A percentile compares a stretch with the other conserved stretches of the same genome.
phyloP scores from a whole-genome alignment of 2,797 vertebrate genomes.

The Petrocephalus sullivani region DNA sequence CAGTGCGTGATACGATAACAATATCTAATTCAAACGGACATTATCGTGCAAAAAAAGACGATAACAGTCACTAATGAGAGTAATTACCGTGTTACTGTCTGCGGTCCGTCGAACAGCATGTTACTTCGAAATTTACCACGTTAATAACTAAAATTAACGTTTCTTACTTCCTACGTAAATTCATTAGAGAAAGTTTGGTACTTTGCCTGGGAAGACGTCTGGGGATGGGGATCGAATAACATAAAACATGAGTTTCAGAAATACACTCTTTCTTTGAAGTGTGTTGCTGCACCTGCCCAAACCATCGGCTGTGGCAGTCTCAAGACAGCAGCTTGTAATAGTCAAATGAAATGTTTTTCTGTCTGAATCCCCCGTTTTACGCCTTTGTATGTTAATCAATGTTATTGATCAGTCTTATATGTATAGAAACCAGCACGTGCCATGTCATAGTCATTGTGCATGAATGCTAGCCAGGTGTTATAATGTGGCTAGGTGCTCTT shows the following conservation, averaged over 20 bases:
- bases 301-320: not conserved
- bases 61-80: not conserved
- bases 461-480: too few relatives aligned
- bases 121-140: not conserved
- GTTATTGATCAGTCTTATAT: not conserved
- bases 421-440: not conserved
- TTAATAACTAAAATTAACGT: not conserved
- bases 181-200: not conserved
- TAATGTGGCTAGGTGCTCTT: too few relatives aligned
- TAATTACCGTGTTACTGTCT: not conserved
- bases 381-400: not conserved
- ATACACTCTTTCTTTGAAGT: not conserved
- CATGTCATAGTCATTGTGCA: not conserved
- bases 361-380: not conserved
- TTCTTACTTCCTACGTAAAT: not conserved
- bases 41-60: not conserved
- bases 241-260: not conserved
- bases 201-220: too few relatives aligned
- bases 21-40: not conserved
- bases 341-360: not conserved
- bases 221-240: too few relatives aligned
- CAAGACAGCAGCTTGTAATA: not conserved
- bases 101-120: not conserved
- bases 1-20: not conserved
- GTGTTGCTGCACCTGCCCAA: not conserved